phyloP scores from a whole-genome alignment of 2,888 invertebrate species.

The Cephus pygmeus region DNA sequence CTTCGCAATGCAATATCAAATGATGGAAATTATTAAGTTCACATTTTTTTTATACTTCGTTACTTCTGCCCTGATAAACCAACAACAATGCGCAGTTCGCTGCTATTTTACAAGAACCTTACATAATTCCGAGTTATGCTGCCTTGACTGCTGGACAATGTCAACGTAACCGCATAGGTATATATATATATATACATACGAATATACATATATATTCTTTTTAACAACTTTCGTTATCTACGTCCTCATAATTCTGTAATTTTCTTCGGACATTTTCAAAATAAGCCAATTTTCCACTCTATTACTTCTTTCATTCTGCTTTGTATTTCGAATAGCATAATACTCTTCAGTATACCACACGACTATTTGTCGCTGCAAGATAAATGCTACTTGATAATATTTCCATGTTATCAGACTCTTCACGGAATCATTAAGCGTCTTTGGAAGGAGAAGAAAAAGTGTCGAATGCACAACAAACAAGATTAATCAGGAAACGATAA shows the following conservation, averaged over 20 bases:
- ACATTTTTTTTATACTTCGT: not conserved
- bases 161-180: not conserved
- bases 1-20: not conserved
- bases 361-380: not conserved
- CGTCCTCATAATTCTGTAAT: not conserved
- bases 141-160: not conserved
- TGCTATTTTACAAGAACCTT: not conserved
- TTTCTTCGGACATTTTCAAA: not conserved
- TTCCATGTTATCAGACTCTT: not conserved
- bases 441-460: not conserved
- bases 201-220: not conserved
- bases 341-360: not conserved
- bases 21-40: not conserved
- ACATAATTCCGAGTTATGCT: not conserved
- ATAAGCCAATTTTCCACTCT: not conserved
- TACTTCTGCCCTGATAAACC: not conserved
- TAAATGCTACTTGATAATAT: not conserved
- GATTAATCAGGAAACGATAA: not conserved
- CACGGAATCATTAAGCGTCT: not conserved
- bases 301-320: not conserved
- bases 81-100: not conserved
- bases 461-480: not conserved
- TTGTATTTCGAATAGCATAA: not conserved
- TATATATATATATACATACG: not conserved
- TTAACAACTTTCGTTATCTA: not conserved